These are phyloP conservation scores for Microcebus ravelobensis DNA, from an alignment of 2,113 vertebrate species.

Conservation along the genomic window DNA sequence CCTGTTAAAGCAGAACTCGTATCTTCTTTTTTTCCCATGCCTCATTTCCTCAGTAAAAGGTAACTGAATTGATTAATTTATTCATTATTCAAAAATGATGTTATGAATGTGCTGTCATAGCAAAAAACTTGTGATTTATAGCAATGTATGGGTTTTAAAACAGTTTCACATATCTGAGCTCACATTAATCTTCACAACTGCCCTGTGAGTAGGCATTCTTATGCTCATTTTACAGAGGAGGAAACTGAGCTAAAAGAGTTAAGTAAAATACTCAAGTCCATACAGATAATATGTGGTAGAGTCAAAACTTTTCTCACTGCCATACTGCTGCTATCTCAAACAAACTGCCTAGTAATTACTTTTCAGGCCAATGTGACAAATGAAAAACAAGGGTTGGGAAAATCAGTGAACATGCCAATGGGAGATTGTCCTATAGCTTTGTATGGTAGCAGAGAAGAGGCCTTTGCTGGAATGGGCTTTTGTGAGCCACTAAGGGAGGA, in stretches of 20 bases:
- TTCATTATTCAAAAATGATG: constrained; percentile 45
- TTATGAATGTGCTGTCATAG: constrained; percentile 7
- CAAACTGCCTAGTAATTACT: background rate
- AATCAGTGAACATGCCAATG: background rate
- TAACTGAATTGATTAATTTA: constrained; percentile 41
- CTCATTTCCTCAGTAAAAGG: constrained; percentile 29
- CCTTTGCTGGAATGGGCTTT: background rate
- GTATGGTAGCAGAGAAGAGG: background rate
- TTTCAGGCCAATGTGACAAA: background rate
- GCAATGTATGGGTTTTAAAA: background rate
- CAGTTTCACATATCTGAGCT: background rate
- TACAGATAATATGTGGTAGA: background rate
- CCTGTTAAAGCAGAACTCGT: background rate
- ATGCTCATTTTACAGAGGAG: background rate
- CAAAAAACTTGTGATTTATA: constrained; percentile 44
- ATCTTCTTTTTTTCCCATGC: constrained; percentile 22
- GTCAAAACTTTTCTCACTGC: background rate
- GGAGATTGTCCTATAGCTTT: background rate
- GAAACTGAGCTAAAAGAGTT: background rate
- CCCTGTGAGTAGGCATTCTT: background rate
- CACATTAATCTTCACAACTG: background rate
- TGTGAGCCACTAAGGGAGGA: background rate
- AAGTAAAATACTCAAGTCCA: background rate
- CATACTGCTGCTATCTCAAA: background rate
- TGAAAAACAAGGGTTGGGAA: background rate